Evolutionary conservation across 2,888 invertebrate genomes (phyloP).

Genomic region (Lasiommata megera): DNA sequence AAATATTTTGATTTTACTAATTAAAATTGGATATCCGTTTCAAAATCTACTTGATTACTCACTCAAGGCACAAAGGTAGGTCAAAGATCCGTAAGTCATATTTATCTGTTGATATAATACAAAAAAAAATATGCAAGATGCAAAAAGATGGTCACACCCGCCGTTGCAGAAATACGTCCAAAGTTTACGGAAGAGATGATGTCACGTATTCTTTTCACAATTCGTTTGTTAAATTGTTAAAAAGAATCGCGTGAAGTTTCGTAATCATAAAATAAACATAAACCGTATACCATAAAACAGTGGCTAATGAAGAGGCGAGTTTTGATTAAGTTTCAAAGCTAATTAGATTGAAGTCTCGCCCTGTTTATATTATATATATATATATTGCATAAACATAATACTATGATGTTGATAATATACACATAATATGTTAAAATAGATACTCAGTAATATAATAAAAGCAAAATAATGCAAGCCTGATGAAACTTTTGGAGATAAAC

Average conservation of each 20-base stretch:
- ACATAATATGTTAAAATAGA: conserved; percentile 11
- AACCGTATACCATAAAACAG: conserved; percentile 38
- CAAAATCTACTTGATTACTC: too few species aligned
- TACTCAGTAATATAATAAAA: conserved; percentile 19
- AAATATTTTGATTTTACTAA: too few species aligned
- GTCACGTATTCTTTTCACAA: neutral
- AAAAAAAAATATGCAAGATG: too few species aligned
- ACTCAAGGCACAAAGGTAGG: too few species aligned
- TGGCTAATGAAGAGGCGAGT: conserved; percentile 35
- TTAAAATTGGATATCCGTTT: too few species aligned
- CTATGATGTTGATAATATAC: neutral
- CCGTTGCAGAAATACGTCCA: neutral
- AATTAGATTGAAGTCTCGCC: conserved; percentile 50
- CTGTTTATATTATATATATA: conserved; percentile 27
- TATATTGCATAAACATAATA: too few species aligned
- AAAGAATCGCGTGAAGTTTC: conserved; percentile 4
- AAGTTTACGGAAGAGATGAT: neutral
- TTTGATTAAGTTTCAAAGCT: conserved; percentile 34
- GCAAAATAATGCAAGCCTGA: neutral
- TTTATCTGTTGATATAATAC: too few species aligned
- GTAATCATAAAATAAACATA: conserved; percentile 6
- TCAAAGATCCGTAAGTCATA: too few species aligned
- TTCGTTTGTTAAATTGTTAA: neutral
- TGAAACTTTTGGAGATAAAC: too few species aligned
- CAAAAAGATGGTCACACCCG: neutral